These are phyloP conservation scores for Tachystola acroxantha DNA, from an alignment of 2,888 invertebrate species.

Conservation along the genomic window DNA sequence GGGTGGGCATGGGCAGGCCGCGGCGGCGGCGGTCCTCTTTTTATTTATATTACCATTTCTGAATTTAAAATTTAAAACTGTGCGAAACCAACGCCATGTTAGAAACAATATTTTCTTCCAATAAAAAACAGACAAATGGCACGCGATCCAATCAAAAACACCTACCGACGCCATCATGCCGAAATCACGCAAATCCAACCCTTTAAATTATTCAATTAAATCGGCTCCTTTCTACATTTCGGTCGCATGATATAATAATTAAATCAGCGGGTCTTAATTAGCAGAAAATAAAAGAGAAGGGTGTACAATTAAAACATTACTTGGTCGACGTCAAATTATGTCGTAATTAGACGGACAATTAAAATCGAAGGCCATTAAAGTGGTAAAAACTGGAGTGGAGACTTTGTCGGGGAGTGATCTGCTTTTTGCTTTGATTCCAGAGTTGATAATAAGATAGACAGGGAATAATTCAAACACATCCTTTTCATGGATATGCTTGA, in stretches of 20 bases:
- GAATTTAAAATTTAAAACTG: constrained; percentile 50
- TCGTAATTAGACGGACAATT: constrained; percentile 67
- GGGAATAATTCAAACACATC: background rate
- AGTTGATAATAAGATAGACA: constrained; percentile 27
- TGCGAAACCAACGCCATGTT: constrained; percentile 37
- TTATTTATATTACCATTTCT: constrained; percentile 61
- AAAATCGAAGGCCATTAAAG: constrained; percentile 67
- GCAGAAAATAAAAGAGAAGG: constrained; percentile 48
- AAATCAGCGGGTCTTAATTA: constrained; percentile 47
- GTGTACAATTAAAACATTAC: constrained; percentile 74
- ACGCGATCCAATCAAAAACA: constrained; percentile 35
- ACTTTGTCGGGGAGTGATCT: constrained; percentile 39
- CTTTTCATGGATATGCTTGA: too few species aligned
- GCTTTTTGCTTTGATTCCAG: constrained; percentile 44
- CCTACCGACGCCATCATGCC: constrained; percentile 24
- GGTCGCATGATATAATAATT: constrained; percentile 53
- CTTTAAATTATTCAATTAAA: constrained; percentile 21
- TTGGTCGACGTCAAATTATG: constrained; percentile 61
- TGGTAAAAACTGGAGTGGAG: constrained; percentile 60
- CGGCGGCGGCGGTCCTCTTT: constrained; percentile 50
- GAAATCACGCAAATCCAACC: constrained; percentile 28
- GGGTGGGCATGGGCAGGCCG: constrained; percentile 74
- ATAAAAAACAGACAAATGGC: constrained; percentile 21
- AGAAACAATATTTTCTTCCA: constrained; percentile 21
- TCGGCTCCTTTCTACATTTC: constrained; percentile 16